These are phyloP conservation scores for Gadus macrocephalus DNA, from an alignment of 2,113 vertebrate genomes.

Conservation along the genomic window DNA sequence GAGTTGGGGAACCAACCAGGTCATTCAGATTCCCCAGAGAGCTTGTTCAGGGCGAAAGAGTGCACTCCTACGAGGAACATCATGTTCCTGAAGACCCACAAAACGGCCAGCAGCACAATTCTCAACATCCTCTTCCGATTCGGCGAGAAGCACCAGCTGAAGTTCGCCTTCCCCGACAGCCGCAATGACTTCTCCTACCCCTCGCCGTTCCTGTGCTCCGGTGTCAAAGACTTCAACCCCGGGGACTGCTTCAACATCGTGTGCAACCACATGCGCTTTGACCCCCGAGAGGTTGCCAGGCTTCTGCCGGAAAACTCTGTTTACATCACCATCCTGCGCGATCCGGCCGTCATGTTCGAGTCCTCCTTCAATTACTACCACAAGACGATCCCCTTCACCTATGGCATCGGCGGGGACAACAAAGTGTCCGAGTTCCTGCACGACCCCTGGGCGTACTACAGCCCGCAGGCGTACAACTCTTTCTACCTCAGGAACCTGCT, in stretches of 20 bases:
- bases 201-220: slow-evolving; percentile 75
- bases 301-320: slow-evolving; percentile 73
- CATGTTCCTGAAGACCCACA: slow-evolving; percentile 98
- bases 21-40: no score
- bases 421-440: slow-evolving; percentile 82
- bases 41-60: neutral
- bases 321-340: slow-evolving; percentile 86
- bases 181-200: slow-evolving; percentile 94
- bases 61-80: slow-evolving; percentile 79
- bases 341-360: slow-evolving; percentile 88
- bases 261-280: slow-evolving; percentile 95
- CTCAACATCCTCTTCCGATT: slow-evolving; percentile 96
- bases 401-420: slow-evolving; percentile 76
- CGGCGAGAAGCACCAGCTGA: slow-evolving; percentile 84
- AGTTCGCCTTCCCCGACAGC: slow-evolving; percentile 85
- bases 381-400: slow-evolving; percentile 80
- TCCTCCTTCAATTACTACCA: slow-evolving; percentile 92
- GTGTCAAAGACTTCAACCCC: slow-evolving; percentile 83
- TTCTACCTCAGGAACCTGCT: slow-evolving; percentile 92
- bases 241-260: slow-evolving; percentile 89
- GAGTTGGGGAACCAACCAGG: neutral
- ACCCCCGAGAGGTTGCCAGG: slow-evolving; percentile 76
- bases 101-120: slow-evolving; percentile 93
- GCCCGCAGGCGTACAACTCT: slow-evolving; percentile 79
- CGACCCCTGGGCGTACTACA: slow-evolving; percentile 78